Evolutionary conservation across 2,888 invertebrate species (phyloP), one percentile per base, ranked within the genome.

Genomic region (Gymnosoma rotundatum): DNA sequence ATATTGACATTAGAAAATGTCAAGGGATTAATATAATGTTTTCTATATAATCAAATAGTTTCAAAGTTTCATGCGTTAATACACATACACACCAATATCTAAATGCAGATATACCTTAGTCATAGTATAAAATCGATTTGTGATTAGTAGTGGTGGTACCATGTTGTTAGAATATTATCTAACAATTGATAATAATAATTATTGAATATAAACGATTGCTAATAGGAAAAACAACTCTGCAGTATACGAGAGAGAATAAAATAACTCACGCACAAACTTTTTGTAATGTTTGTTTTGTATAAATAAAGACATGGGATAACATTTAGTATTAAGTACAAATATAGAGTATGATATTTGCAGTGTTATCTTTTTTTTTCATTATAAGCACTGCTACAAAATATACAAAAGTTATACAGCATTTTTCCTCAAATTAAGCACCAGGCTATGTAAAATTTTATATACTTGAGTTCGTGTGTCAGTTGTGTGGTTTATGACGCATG

Each of bases 161-260:
- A 48, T 48, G 16, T 14, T 48, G n/a, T 58, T 20, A 58, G 32
- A 78, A 69, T 69, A 69, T 69, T 61, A 69, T 69, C 45, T 25
- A 38, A 64, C 50, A 72, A 64, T 50, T 58, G 64, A 52, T 66
- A 42, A n/a, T 52, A 58, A 52, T 50, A 73, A 72, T 73, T 60
- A 58, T 60, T 79, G 58, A 38, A 79, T 72, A 72, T 64, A 50
- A 58, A 60, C 42, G 66, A 52, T 73, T 73, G 73, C 58, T 73
- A 73, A 52, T 73, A 18, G 18, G 50, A n/a, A 48, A 64, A 64
- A 78, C 64, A 64, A 42, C 64, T 36, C 8, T 18, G 12, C 20
- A 45, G 21, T 60, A 38, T 18, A 21, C 14, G 38, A 7, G 12
- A 12, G 38, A 56, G 45, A 45, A 42, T 63, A 64, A 18, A 7